Base-by-base conservation (phyloP, 2,888 invertebrate genomes). In the Dromius quadrimaculatus region DNA sequence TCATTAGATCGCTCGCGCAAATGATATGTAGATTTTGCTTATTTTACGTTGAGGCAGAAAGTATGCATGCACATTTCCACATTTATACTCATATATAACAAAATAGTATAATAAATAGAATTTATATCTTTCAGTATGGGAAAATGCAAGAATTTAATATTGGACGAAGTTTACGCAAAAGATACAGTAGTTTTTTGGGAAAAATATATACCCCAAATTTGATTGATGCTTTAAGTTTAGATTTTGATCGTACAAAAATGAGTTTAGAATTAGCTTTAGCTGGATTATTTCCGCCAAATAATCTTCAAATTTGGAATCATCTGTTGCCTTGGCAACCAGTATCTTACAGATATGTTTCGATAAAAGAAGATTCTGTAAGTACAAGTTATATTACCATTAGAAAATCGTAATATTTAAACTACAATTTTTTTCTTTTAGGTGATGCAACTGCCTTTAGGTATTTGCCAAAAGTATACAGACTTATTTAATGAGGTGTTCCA, bases 181-280 rank as follows among this genome's bases (percentile, higher is more conserved):
- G 88, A 72, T 92, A 92, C 78, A 81, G 82, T 54, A 76, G 81
- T 32, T 90, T 89, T 78, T 80, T 92, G 43, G 87, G 87, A 17
- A 80, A 82, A 34, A 78, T 82, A 36, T 90, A 89, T 79, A 83
- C 82, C 74, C 85, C 86, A 2, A 83, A 86, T 23, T 84, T 89
- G 79, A 78, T 85, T 2, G 78, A 78, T 6, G 81, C 86, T 47
- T 81, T 87, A 36, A 89, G 89, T 36, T 90, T 91, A 0, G 87
- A 89, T 77, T 88, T 85, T 76, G 88, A 89, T 64, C 84, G 92
- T 50, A 92, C 92, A 0, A 86, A 92, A 81, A 90, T 90, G 85
- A 90, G 90, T 2, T 89, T 88, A 0, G 83, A 89, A 73, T 82
- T 89, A 13, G 88, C 90, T 2, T 81, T 91, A 64, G 88, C 90